Conservation (phyloP, 2,888 invertebrate genomes). For the Cheilosia pagana region DNA sequence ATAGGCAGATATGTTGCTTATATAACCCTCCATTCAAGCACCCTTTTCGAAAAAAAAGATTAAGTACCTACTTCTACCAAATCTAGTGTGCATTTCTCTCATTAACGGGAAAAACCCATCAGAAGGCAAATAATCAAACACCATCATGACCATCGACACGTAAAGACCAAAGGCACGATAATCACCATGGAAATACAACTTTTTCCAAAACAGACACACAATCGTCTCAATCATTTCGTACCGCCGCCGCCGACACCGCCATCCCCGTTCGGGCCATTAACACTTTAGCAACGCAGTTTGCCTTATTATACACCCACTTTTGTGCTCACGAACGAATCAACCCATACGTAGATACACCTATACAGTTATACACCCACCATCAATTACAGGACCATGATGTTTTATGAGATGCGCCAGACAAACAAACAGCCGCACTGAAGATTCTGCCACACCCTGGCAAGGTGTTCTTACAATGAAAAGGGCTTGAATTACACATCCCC, state of each 20-base stretch:
- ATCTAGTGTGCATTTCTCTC: not conserved
- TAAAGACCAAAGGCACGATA: slow-evolving; percentile 30
- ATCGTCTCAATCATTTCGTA: slow-evolving; percentile 12
- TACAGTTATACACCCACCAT: slow-evolving; percentile 10
- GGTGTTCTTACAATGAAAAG: slow-evolving; percentile 53
- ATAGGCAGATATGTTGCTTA: no score
- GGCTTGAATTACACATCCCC: slow-evolving; percentile 65
- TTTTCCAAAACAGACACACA: slow-evolving; percentile 52
- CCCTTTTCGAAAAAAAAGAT: not conserved
- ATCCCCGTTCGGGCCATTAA: slow-evolving; percentile 25
- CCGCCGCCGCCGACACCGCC: no score
- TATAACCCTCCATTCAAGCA: not conserved
- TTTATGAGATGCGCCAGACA: slow-evolving; percentile 66
- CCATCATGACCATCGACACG: slow-evolving; percentile 29
- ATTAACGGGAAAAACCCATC: not conserved
- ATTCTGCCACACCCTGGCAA: slow-evolving; percentile 70
- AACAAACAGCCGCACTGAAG: slow-evolving; percentile 48
- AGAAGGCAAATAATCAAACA: slow-evolving; percentile 28
- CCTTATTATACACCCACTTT: slow-evolving; percentile 14
- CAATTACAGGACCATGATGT: slow-evolving; percentile 57
- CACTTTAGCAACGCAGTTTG: slow-evolving; percentile 25
- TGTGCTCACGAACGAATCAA: slow-evolving; percentile 9
- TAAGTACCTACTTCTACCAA: not conserved
- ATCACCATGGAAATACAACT: slow-evolving; percentile 46
- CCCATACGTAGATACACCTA: not conserved